Conservation (phyloP, 1,140 invertebrate genomes). For the Apis laboriosa region DNA sequence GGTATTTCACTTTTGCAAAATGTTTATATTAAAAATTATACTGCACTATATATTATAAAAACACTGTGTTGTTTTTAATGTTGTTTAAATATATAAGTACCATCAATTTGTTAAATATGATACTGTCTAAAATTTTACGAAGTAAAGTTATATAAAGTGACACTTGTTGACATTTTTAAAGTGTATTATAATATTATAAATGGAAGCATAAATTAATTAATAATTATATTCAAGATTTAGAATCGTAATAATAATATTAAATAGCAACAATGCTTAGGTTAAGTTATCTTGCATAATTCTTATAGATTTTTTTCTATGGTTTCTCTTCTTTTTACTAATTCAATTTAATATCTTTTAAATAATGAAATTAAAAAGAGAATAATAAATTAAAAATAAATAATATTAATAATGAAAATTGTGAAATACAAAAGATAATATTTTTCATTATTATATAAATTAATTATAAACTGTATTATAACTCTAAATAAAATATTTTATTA, state of each 20-base stretch:
- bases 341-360: background rate
- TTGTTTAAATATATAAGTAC: background rate
- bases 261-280: background rate
- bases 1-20: background rate
- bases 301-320: background rate
- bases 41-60: background rate
- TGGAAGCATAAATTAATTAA: background rate
- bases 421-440: background rate
- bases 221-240: background rate
- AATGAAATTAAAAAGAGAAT: background rate
- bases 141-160: background rate
- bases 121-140: background rate
- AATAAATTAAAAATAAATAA: background rate
- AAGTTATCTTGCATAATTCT: background rate
- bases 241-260: background rate
- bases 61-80: background rate
- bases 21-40: background rate
- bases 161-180: background rate
- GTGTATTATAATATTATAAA: background rate
- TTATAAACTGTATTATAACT: constrained; percentile 1
- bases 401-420: background rate
- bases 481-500: background rate
- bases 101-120: background rate
- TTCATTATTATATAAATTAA: background rate
- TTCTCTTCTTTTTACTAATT: background rate